These are phyloP conservation scores for Enteromius paludinosus DNA, from an alignment of 2,797 vertebrate species.

Conservation along the genomic window DNA sequence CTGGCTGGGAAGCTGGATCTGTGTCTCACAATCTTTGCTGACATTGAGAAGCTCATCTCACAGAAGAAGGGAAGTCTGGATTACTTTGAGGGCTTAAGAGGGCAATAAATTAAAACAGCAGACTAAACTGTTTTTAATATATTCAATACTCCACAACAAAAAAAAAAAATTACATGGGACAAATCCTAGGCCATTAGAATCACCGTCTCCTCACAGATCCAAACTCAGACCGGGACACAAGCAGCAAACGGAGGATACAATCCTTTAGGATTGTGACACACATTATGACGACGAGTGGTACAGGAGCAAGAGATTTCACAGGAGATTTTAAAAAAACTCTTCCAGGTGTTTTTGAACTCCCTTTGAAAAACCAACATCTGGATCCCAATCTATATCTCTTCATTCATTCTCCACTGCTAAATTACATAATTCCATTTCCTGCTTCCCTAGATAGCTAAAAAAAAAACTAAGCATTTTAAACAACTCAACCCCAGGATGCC, in stretches of 20 bases:
- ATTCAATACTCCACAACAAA: slow-evolving; percentile 13
- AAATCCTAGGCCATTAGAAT: background rate
- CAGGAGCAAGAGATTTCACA: slow-evolving; percentile 6
- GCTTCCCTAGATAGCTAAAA: slow-evolving; percentile 1
- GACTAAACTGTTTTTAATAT: slow-evolving; percentile 23
- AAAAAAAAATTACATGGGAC: background rate
- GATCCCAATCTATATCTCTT: background rate
- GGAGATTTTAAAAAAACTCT: background rate
- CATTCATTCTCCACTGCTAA: slow-evolving; percentile 32
- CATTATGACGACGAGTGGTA: background rate
- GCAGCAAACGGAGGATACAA: background rate
- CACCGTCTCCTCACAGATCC: background rate
- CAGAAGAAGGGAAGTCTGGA: background rate
- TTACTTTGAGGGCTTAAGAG: background rate
- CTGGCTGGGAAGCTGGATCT: slow-evolving; percentile 10
- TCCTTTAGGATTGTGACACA: background rate
- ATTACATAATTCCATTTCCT: slow-evolving; percentile 45
- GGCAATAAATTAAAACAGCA: slow-evolving; percentile 28
- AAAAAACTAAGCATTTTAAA: background rate
- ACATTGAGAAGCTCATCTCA: slow-evolving; percentile 7
- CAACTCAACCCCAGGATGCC: background rate
- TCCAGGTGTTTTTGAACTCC: slow-evolving; percentile 11
- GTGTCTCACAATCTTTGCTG: slow-evolving; percentile 22
- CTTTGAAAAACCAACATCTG: slow-evolving; percentile 22
- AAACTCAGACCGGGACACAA: background rate